Conservation (phyloP, 2,113 vertebrate genomes). For the Percopsis transmontana region DNA sequence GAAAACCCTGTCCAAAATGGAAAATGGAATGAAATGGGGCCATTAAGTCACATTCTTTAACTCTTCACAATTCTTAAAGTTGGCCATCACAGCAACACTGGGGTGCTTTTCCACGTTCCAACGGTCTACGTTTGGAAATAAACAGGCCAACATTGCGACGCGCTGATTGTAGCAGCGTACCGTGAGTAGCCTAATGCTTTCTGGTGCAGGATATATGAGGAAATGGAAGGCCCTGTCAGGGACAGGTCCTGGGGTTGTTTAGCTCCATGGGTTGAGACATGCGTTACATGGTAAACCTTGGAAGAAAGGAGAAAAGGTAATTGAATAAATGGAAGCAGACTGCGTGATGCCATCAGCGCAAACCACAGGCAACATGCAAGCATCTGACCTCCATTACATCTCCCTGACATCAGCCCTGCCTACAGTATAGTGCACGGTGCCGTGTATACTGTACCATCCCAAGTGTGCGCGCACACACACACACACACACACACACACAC, state of each 20-base stretch:
- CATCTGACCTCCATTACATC: slow-evolving; percentile 68
- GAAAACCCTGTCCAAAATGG: too few species aligned
- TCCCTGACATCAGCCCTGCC: slow-evolving; percentile 51
- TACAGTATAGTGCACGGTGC: slow-evolving; percentile 11
- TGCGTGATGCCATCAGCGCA: slow-evolving; percentile 64
- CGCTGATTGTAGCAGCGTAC: not conserved
- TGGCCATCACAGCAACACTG: too few species aligned
- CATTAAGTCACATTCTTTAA: too few species aligned
- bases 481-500: slow-evolving; percentile 21
- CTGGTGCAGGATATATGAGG: slow-evolving; percentile 28
- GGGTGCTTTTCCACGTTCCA: too few species aligned
- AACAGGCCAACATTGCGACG: not conserved
- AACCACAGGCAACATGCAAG: slow-evolving; percentile 65
- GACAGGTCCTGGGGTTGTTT: slow-evolving; percentile 56
- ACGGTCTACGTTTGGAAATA: not conserved
- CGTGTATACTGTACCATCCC: slow-evolving; percentile 22
- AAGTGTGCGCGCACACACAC: not conserved
- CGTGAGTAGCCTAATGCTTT: slow-evolving; percentile 17
- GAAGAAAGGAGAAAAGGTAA: slow-evolving; percentile 60
- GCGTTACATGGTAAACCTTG: slow-evolving; percentile 68
- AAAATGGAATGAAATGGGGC: too few species aligned
- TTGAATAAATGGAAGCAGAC: slow-evolving; percentile 74
- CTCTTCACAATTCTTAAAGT: too few species aligned
- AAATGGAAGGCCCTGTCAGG: slow-evolving; percentile 51
- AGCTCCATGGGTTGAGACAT: slow-evolving; percentile 60